Conservation (phyloP, 2,113 vertebrate genomes). For the Percopsis transmontana region DNA sequence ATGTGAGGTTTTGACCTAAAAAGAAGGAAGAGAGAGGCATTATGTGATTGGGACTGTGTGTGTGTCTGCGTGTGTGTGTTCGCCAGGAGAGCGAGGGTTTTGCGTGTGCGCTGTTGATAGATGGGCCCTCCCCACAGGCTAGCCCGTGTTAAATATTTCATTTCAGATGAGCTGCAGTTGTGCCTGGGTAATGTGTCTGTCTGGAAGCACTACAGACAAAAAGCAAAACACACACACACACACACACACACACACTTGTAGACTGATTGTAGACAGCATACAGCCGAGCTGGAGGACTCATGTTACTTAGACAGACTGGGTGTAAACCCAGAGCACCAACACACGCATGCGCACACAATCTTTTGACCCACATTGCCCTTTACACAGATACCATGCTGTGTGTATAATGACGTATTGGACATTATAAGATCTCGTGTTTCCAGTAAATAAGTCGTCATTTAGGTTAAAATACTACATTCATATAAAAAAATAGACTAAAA, state of each 20-base stretch:
- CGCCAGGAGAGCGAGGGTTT: neutral
- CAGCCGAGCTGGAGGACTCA: neutral
- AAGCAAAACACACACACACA: slow-evolving; percentile 1
- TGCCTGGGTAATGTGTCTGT: slow-evolving; percentile 70
- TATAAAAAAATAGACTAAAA: too few relatives aligned
- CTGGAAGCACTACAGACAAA: slow-evolving; percentile 38
- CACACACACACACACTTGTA: slow-evolving; percentile 1
- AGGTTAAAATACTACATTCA: too few relatives aligned
- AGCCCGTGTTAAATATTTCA: slow-evolving; percentile 75
- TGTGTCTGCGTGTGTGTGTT: slow-evolving; percentile 1
- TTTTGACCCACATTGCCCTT: too few relatives aligned
- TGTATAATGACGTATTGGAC: too few relatives aligned
- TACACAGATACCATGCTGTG: too few relatives aligned
- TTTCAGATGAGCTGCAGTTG: slow-evolving; percentile 58
- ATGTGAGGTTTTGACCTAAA: too few relatives aligned
- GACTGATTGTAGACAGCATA: neutral
- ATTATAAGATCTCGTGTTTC: too few relatives aligned
- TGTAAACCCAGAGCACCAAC: too few relatives aligned
- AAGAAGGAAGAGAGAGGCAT: slow-evolving; percentile 8
- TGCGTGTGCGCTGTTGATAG: slow-evolving; percentile 13
- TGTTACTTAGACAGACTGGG: neutral
- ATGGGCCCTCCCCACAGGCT: slow-evolving; percentile 51
- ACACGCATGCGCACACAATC: too few relatives aligned
- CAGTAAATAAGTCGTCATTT: too few relatives aligned
- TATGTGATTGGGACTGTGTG: slow-evolving; percentile 13